phyloP scores from a whole-genome alignment of 2,113 vertebrate genomes.

The Siniperca knerii region DNA sequence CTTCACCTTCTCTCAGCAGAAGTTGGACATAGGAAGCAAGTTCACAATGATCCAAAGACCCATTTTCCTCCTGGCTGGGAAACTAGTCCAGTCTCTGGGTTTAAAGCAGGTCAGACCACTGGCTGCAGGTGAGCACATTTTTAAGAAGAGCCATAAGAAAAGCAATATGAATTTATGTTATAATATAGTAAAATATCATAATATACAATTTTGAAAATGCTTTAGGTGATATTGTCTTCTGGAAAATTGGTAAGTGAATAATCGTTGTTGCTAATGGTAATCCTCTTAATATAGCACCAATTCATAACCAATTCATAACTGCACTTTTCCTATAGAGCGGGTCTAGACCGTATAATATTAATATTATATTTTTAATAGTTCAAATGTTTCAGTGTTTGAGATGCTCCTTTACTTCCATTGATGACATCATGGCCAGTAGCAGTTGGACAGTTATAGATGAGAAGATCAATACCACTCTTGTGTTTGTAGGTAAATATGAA shows the following conservation, averaged over 20 bases:
- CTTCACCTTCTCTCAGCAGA: slow-evolving; percentile 87
- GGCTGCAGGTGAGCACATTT: slow-evolving; percentile 78
- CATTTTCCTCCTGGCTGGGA: slow-evolving; percentile 84
- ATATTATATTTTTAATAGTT: not conserved
- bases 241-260: not conserved
- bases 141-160: not conserved
- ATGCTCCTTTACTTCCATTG: not conserved
- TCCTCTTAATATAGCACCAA: not conserved
- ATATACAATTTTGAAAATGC: not conserved
- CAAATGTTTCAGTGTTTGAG: not conserved
- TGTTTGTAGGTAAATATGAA: too few relatives aligned
- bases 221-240: not conserved
- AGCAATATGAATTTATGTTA: not conserved
- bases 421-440: not conserved
- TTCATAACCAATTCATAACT: too few relatives aligned
- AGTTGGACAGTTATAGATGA: not conserved
- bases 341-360: too few relatives aligned
- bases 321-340: too few relatives aligned
- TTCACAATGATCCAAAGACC: slow-evolving; percentile 80
- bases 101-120: slow-evolving; percentile 81
- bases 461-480: not conserved
- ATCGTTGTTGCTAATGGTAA: not conserved
- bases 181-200: not conserved
- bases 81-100: slow-evolving; percentile 80
- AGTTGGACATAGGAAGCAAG: slow-evolving; percentile 80